Conservation (phyloP, 2,113 vertebrate genomes). For the Neoarius graeffei region DNA sequence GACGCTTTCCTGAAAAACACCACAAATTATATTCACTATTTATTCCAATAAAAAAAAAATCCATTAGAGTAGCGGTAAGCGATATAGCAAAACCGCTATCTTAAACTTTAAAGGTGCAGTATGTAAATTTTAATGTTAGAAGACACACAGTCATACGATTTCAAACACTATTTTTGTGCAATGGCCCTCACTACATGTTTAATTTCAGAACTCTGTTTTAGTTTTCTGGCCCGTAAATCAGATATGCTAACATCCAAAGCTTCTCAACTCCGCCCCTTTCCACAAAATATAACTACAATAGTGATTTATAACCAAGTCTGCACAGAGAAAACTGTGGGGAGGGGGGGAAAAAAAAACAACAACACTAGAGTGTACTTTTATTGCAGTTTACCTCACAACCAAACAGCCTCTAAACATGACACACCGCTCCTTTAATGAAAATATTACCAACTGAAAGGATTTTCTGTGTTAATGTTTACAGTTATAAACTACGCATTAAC, state of each 20-base stretch:
- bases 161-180: background rate
- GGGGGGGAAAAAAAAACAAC: too few relatives aligned
- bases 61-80: background rate
- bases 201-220: background rate
- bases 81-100: background rate
- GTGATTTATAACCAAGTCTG: background rate
- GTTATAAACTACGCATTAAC: background rate
- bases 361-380: background rate
- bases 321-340: background rate
- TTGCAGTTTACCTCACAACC: background rate
- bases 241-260: background rate
- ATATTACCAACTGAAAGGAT: background rate
- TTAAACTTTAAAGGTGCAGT: background rate
- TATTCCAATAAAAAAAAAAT: too few relatives aligned
- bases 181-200: background rate
- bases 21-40: background rate
- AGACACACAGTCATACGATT: too few relatives aligned
- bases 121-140: background rate
- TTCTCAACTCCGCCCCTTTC: background rate
- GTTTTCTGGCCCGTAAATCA: background rate
- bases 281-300: background rate
- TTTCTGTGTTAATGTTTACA: background rate
- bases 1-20: slow-evolving; percentile 86
- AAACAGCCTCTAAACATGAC: background rate
- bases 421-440: background rate